Conservation (phyloP, 2,888 invertebrate species). For the Creontiades dilutus region DNA sequence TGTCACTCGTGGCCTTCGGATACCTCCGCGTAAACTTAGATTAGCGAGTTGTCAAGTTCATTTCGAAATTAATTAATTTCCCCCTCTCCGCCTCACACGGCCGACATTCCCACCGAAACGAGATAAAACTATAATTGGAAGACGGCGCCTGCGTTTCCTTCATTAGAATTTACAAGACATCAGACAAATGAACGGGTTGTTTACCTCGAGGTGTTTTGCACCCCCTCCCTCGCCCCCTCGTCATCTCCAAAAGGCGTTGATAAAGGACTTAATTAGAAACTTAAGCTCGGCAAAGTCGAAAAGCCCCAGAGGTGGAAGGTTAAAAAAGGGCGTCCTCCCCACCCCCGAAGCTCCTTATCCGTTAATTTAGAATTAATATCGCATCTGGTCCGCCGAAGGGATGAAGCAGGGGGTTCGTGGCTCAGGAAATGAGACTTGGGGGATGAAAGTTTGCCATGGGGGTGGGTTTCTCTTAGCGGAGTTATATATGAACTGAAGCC, state of each 20-base stretch:
- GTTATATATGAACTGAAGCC: constrained; percentile 61
- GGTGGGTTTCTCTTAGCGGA: constrained; percentile 66
- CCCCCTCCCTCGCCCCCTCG: neutral
- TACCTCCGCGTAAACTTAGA: constrained; percentile 25
- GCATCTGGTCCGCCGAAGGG: constrained; percentile 80
- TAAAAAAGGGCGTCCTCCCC: neutral
- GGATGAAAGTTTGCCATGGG: constrained; percentile 67
- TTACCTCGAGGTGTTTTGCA: constrained; percentile 44
- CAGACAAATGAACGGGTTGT: constrained; percentile 66
- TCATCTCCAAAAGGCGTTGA: constrained; percentile 24
- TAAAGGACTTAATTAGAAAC: constrained; percentile 73
- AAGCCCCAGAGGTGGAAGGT: no score
- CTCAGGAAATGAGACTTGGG: constrained; percentile 74
- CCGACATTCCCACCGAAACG: constrained; percentile 27
- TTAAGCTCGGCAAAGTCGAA: constrained; percentile 47
- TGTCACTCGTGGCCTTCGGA: neutral
- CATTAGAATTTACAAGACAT: constrained; percentile 58
- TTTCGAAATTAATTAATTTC: constrained; percentile 26
- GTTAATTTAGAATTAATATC: constrained; percentile 80
- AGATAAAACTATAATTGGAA: constrained; percentile 67
- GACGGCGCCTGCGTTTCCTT: constrained; percentile 70
- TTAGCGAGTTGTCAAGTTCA: constrained; percentile 24
- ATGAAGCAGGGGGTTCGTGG: constrained; percentile 71
- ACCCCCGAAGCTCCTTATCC: constrained; percentile 68
- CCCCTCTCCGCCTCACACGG: neutral